Base-by-base conservation (phyloP, 2,888 invertebrate species). In the Malachius bipustulatus region DNA sequence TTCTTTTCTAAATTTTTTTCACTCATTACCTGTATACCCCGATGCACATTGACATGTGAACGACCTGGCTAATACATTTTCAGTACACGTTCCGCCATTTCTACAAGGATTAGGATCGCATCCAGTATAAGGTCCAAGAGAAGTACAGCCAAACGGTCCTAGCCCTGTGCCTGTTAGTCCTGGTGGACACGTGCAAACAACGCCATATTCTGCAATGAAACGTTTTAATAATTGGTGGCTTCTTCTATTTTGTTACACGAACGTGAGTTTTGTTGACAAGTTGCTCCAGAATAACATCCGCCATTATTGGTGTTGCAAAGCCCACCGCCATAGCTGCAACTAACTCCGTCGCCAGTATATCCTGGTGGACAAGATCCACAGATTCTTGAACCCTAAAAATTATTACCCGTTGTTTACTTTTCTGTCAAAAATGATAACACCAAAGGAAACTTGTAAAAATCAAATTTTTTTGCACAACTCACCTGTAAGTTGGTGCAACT, bases 351-450 rank as follows among this genome's bases (percentile, higher is more conserved):
- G 1, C 91, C 91, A 42, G 70, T 64, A 60, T 81, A 93, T n/a
- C 89, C 91, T 6, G 78, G 55, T 1, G 94, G 93, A 63, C 94
- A 96, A 1, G 75, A 57, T 0, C 82, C 88, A 57, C 94, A 96
- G 10, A 71, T 69, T 38, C 78, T 71, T 0, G 89, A 88, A 3
- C 93, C 94, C 72, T 75, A 41, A 16, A 42, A 44, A 26, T 16
- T n/a, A n/a, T n/a, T n/a, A n/a, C n/a, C n/a, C n/a, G n/a, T n/a
- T n/a, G n/a, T n/a, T n/a, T n/a, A n/a, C n/a, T n/a, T n/a, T n/a
- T n/a, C n/a, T n/a, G n/a, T n/a, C n/a, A n/a, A n/a, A n/a, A n/a
- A n/a, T n/a, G n/a, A n/a, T n/a, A n/a, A n/a, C n/a, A n/a, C n/a
- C n/a, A n/a, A n/a, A n/a, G n/a, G n/a, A n/a, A n/a, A n/a, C n/a